phyloP scores from a whole-genome alignment of 2,888 invertebrate genomes.

The Drosophila barbarae region DNA sequence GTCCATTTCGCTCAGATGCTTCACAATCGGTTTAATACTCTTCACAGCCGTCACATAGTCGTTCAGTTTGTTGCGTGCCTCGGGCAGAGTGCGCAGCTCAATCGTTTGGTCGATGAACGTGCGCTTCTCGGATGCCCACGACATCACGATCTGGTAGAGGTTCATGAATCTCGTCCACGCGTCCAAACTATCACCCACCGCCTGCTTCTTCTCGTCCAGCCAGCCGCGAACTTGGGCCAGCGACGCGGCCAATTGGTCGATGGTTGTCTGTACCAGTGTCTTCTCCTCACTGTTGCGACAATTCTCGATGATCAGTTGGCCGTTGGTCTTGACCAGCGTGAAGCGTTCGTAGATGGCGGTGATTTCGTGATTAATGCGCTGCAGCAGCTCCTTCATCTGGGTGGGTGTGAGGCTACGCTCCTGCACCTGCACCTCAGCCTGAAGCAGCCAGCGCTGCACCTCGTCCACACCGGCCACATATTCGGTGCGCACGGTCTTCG shows the following conservation, averaged over 20 bases:
- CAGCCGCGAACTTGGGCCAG: slow-evolving; percentile 88
- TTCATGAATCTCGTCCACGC: slow-evolving; percentile 93
- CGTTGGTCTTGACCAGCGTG: slow-evolving; percentile 88
- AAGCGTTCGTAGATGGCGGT: slow-evolving; percentile 86
- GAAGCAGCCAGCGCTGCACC: slow-evolving; percentile 90
- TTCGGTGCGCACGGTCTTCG: slow-evolving; percentile 89
- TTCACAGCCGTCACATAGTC: slow-evolving; percentile 94
- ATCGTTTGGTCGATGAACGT: slow-evolving; percentile 89
- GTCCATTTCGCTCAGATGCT: slow-evolving; percentile 94
- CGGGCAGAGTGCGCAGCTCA: slow-evolving; percentile 87
- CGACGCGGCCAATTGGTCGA: slow-evolving; percentile 88
- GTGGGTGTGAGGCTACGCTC: slow-evolving; percentile 89
- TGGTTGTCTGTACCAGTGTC: slow-evolving; percentile 86
- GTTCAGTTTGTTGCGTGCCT: slow-evolving; percentile 91
- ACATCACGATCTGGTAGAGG: slow-evolving; percentile 88
- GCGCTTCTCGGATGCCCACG: slow-evolving; percentile 91
- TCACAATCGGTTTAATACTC: slow-evolving; percentile 92
- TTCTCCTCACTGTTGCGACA: slow-evolving; percentile 89
- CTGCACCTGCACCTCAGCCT: slow-evolving; percentile 90
- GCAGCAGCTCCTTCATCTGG: slow-evolving; percentile 87
- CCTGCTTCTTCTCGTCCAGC: slow-evolving; percentile 90
- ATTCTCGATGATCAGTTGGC: slow-evolving; percentile 88
- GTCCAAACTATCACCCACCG: slow-evolving; percentile 92
- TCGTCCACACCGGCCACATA: slow-evolving; percentile 89
- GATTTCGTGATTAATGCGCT: slow-evolving; percentile 88